Evolutionary conservation across 2,113 vertebrate species (phyloP), one percentile per base, ranked within the genome.

Genomic region (Otolemur garnettii): DNA sequence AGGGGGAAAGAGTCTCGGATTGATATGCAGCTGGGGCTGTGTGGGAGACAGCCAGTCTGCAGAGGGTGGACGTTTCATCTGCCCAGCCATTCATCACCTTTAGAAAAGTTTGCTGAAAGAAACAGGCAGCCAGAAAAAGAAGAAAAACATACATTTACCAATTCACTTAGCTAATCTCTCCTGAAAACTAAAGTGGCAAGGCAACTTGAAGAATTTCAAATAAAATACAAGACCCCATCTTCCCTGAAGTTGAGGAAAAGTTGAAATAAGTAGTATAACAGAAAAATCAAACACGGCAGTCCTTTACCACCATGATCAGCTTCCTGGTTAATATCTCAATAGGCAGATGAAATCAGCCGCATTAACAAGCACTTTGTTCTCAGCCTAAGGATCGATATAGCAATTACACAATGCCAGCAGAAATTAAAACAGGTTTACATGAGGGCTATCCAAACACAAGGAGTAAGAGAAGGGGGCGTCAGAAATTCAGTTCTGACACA

Each of bases 41-140:
- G 66, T 26, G 38, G 92, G 88, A 57, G 97, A 96, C 90, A 78
- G 96, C 79, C 78, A 94, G 89, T 87, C 96, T 97, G 95, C 90
- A 93, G 86, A 96, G 94, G 94, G 97, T 96, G 97, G 96, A 97
- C 96, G 94, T 93, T 95, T 97, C 92, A 96, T 97, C 97, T 97
- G 88, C 55, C 78, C 72, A 75, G 94, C 95, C 69, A 97, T 98
- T 97, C 86, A 98, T 98, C 98, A 98, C 96, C 95, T 95, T 97
- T 93, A 96, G 87, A 97, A 96, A 98, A 96, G 81, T 95, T 97
- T 97, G 97, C 97, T 97, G 66, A 84, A 75, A 96, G 96, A 95
- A 98, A 96, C 85, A 93, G 45, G 75, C 77, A 93, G 64, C 95
- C 57, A 80, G 79, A 38, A 69, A 93, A 28, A 60, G 64, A 89